Conservation (phyloP, 2,888 invertebrate species). For the Nymphalis urticae region DNA sequence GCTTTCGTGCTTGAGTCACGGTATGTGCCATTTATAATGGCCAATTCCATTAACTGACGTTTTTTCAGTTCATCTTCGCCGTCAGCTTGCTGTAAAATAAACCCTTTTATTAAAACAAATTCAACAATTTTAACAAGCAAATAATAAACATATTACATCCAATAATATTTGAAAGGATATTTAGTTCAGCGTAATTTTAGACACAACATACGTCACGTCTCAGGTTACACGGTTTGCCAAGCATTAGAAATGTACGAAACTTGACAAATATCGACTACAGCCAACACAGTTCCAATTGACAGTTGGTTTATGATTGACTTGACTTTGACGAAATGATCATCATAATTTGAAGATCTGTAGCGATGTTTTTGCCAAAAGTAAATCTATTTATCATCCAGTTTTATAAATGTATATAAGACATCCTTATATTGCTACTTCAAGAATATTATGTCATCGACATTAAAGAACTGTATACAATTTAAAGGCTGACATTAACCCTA, state of each 20-base stretch:
- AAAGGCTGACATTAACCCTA: too few species aligned
- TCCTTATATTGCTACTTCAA: background rate
- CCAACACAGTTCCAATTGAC: background rate
- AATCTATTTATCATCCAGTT: background rate
- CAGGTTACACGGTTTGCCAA: conserved; percentile 8
- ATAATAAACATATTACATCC: background rate
- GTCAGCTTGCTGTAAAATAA: conserved; percentile 92
- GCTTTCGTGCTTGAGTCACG: conserved; percentile 96
- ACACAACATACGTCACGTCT: conserved; percentile 2
- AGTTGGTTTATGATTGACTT: background rate
- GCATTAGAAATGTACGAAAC: conserved; percentile 1
- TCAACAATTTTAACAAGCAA: background rate
- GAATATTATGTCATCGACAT: too few species aligned
- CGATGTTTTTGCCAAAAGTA: background rate
- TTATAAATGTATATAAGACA: background rate
- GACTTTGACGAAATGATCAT: background rate
- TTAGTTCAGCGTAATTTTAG: conserved; percentile 3
- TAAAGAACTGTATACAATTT: too few species aligned
- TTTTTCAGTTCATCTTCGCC: conserved; percentile 99
- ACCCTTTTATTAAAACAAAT: background rate
- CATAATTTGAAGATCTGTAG: background rate
- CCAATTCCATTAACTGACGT: conserved; percentile 99
- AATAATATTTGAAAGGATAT: background rate
- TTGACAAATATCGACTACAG: background rate
- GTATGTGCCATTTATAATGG: conserved; percentile 99